phyloP scores from a whole-genome alignment of 2,888 invertebrate species.

The Diplazon laetatorius region DNA sequence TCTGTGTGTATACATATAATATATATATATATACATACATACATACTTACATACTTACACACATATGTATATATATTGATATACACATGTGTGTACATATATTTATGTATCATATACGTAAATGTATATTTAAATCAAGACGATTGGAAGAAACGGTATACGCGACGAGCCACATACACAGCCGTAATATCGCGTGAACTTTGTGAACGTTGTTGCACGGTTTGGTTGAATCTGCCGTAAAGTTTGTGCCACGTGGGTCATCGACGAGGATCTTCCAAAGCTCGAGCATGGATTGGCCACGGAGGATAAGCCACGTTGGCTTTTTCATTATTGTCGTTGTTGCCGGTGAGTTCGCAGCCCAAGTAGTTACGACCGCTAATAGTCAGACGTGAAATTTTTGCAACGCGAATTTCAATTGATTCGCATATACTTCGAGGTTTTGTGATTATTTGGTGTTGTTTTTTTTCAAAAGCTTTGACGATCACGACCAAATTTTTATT shows the following conservation, averaged over 20 bases:
- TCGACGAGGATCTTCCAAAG: constrained; percentile 28
- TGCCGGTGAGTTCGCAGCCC: constrained; percentile 50
- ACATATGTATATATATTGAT: neutral
- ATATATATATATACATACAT: neutral
- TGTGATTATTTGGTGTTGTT: no score
- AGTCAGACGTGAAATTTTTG: constrained; percentile 34
- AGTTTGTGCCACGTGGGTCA: constrained; percentile 23
- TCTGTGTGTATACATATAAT: constrained; percentile 22
- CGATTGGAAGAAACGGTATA: constrained; percentile 2
- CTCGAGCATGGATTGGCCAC: constrained; percentile 56
- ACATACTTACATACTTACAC: constrained; percentile 34
- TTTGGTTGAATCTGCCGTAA: constrained; percentile 21
- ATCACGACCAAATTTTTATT: no score
- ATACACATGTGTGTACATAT: neutral
- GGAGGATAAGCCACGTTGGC: constrained; percentile 50
- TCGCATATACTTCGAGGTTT: neutral
- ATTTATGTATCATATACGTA: neutral
- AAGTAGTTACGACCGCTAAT: constrained; percentile 26
- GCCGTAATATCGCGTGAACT: neutral
- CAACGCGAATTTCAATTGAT: neutral
- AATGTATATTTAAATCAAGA: constrained; percentile 18
- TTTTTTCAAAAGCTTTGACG: no score
- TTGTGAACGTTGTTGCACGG: constrained; percentile 9
- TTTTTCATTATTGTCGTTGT: constrained; percentile 46
- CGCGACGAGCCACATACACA: neutral